phyloP scores from a whole-genome alignment of 2,113 vertebrate species.

The Bubo blakistoni region DNA sequence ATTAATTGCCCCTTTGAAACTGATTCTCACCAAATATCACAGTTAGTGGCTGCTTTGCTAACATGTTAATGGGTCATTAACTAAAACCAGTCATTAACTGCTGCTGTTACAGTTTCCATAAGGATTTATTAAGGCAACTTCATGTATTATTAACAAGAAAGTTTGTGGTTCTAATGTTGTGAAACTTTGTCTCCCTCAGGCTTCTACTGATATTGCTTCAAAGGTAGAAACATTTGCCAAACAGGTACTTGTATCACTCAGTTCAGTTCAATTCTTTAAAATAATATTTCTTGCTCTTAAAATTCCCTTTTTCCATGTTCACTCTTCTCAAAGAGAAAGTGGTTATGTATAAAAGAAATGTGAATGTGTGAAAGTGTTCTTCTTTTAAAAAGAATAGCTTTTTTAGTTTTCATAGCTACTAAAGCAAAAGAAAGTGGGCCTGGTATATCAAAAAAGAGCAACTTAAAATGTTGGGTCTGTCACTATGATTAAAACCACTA shows the following conservation, averaged over 20 bases:
- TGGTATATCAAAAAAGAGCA: background rate
- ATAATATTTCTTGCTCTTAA: background rate
- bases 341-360: background rate
- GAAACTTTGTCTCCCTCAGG: slow-evolving; percentile 13
- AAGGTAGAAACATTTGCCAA: slow-evolving; percentile 9
- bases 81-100: slow-evolving; percentile 53
- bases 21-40: slow-evolving; percentile 32
- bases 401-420: background rate
- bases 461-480: background rate
- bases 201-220: slow-evolving; percentile 16
- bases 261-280: background rate
- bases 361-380: background rate
- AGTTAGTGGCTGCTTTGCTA: slow-evolving; percentile 30
- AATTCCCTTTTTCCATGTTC: background rate
- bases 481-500: background rate
- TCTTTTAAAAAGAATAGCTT: background rate
- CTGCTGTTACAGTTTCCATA: slow-evolving; percentile 21
- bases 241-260: background rate
- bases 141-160: slow-evolving; percentile 53
- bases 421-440: background rate
- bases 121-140: slow-evolving; percentile 49
- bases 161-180: background rate
- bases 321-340: background rate
- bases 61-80: slow-evolving; percentile 54
- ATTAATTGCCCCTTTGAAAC: slow-evolving; percentile 47